These are phyloP conservation scores for Epinephelus cyanopodus DNA, from an alignment of 2,113 vertebrate species.

Conservation along the genomic window DNA sequence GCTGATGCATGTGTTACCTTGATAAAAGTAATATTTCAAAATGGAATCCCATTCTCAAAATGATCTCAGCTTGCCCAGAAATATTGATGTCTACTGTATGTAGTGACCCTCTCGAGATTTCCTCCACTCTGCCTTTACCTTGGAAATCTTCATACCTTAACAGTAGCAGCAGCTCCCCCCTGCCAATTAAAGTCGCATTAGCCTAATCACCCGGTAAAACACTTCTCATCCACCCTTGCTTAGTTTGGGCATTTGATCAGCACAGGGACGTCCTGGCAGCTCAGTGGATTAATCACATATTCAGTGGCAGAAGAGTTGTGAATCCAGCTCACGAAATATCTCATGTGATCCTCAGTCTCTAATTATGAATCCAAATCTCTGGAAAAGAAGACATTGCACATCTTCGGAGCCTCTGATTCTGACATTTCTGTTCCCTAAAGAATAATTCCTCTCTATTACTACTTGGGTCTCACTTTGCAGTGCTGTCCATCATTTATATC, in stretches of 20 bases:
- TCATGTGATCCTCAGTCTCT: neutral
- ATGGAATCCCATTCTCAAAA: neutral
- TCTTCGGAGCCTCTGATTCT: neutral
- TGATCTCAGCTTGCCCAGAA: neutral
- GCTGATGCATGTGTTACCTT: too few relatives aligned
- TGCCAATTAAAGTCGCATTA: slow-evolving; percentile 62
- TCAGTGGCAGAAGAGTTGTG: neutral
- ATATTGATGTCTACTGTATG: neutral
- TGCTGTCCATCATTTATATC: too few relatives aligned
- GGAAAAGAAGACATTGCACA: neutral
- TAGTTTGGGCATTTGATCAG: slow-evolving; percentile 29
- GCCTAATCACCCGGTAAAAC: slow-evolving; percentile 50
- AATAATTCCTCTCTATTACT: too few relatives aligned
- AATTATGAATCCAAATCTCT: slow-evolving; percentile 7
- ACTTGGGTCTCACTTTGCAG: too few relatives aligned
- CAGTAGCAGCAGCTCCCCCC: slow-evolving; percentile 5
- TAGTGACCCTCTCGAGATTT: slow-evolving; percentile 2
- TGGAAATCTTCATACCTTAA: slow-evolving; percentile 19
- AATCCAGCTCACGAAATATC: neutral
- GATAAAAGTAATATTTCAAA: too few relatives aligned
- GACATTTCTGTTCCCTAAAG: too few relatives aligned
- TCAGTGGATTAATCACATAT: slow-evolving; percentile 24
- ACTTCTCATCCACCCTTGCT: slow-evolving; percentile 51
- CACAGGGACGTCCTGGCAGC: slow-evolving; percentile 16
- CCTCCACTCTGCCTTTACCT: slow-evolving; percentile 2